Percentiles rank a stretch among this genome's conserved stretches.
phyloP scores from a whole-genome alignment of 2,888 invertebrate species.

The Acronicta psi region DNA sequence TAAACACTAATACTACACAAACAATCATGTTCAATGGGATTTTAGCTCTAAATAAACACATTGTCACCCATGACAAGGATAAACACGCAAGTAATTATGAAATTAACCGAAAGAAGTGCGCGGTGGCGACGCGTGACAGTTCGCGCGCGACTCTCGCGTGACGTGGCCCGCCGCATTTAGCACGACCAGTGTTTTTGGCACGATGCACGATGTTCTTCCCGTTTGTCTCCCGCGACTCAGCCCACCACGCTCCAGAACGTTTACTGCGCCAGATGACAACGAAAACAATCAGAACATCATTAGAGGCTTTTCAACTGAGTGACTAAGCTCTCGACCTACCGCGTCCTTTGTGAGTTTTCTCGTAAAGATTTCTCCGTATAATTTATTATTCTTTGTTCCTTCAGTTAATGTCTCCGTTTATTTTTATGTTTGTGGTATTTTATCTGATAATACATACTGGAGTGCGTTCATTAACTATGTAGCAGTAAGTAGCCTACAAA shows the following conservation, averaged over 20 bases:
- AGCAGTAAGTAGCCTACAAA: conserved; percentile 44
- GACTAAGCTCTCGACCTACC: conserved; percentile 41
- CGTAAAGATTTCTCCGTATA: conserved; percentile 24
- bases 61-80: conserved; percentile 50
- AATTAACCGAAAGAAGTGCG: conserved; percentile 54
- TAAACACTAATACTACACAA: conserved; percentile 19
- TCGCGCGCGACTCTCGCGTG: conserved; percentile 65
- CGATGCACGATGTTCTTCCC: conserved; percentile 75
- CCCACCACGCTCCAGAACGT: conserved; percentile 39
- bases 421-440: conserved; percentile 20
- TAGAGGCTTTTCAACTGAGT: conserved; percentile 39
- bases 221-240: conserved; percentile 66
- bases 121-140: conserved; percentile 65
- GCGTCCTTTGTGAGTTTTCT: conserved; percentile 27
- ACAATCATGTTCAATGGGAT: conserved; percentile 22
- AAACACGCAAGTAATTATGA: conserved; percentile 60
- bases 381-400: conserved; percentile 38
- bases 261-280: conserved; percentile 55
- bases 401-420: conserved; percentile 17
- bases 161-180: conserved; percentile 82
- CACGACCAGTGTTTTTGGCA: conserved; percentile 79
- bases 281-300: conserved; percentile 52
- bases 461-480: conserved; percentile 32
- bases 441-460: conserved; percentile 10
- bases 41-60: conserved; percentile 35